phyloP scores from a whole-genome alignment of 2,888 invertebrate species.

The Alcis repandata region DNA sequence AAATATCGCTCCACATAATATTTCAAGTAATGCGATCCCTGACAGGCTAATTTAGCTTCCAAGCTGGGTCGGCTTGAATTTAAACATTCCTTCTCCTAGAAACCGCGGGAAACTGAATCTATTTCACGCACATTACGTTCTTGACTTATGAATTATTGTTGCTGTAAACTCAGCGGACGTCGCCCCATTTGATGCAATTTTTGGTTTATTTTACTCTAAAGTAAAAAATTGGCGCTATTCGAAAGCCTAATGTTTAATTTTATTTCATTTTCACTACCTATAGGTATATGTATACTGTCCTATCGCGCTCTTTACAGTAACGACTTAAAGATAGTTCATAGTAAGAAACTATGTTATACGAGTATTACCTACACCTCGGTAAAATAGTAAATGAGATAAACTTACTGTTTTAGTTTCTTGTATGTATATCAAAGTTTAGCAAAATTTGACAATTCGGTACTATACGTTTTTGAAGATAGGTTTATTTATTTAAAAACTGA shows the following conservation, averaged over 20 bases:
- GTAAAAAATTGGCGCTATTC: slow-evolving; percentile 45
- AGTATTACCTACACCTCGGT: no score
- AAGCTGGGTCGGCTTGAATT: slow-evolving; percentile 66
- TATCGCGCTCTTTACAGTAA: no score
- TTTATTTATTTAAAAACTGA: background rate
- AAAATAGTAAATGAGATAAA: no score
- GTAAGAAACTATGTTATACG: no score
- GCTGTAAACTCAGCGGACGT: slow-evolving; percentile 80
- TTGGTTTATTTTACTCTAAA: background rate
- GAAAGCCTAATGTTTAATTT: no score
- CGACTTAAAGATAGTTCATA: no score
- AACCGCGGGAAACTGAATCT: slow-evolving; percentile 72
- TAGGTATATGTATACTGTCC: no score
- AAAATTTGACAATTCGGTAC: no score
- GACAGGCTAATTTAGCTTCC: slow-evolving; percentile 76
- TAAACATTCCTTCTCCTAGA: slow-evolving; percentile 75
- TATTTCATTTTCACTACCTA: no score
- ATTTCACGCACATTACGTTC: slow-evolving; percentile 81
- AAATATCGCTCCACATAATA: slow-evolving; percentile 58
- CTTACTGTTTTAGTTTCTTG: no score
- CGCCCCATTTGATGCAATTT: slow-evolving; percentile 74
- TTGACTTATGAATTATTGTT: slow-evolving; percentile 80
- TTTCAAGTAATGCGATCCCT: slow-evolving; percentile 70
- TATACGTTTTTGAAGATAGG: no score
- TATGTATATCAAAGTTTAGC: no score